phyloP scores from a whole-genome alignment of 92 coral and sea anemone species.

The Plumapathes pennacea region DNA sequence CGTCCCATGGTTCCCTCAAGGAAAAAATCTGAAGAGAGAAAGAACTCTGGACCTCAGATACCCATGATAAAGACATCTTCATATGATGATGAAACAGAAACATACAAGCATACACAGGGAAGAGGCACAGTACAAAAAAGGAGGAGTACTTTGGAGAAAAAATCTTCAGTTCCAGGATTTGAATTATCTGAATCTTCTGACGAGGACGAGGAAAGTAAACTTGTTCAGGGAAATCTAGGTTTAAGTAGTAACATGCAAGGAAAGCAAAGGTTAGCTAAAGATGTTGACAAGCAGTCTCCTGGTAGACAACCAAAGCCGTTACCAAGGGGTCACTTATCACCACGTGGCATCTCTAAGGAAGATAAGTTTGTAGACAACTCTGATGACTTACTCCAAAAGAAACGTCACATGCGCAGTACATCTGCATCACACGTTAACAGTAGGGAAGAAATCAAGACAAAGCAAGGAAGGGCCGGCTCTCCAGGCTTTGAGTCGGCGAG shows the following conservation, averaged over 20 bases:
- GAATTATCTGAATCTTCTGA: constrained; percentile 26
- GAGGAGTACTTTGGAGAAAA: no score
- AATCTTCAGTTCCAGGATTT: no score
- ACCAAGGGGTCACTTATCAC: constrained; percentile 21
- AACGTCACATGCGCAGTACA: no score
- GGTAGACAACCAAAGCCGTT: constrained; percentile 13
- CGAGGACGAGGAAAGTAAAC: constrained; percentile 30
- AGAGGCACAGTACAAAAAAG: no score
- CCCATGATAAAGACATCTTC: constrained; percentile 9
- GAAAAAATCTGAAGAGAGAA: no score
- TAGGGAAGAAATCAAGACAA: not conserved
- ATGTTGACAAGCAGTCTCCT: constrained; percentile 6
- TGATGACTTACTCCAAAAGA: no score
- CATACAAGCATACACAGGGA: no score
- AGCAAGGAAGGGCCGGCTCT: no score
- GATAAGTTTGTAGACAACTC: no score
- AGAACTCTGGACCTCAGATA: constrained; percentile 29
- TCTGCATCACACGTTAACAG: no score
- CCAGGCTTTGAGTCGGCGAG: no score
- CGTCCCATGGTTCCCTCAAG: not conserved
- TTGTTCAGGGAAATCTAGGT: constrained; percentile 19
- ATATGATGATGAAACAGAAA: constrained; percentile 17
- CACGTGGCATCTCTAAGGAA: not conserved
- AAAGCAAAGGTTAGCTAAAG: constrained; percentile 5
- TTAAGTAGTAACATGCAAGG: constrained; percentile 5